Evolutionary conservation across 2,888 invertebrate species (phyloP).

Genomic region (Phengaris arion): DNA sequence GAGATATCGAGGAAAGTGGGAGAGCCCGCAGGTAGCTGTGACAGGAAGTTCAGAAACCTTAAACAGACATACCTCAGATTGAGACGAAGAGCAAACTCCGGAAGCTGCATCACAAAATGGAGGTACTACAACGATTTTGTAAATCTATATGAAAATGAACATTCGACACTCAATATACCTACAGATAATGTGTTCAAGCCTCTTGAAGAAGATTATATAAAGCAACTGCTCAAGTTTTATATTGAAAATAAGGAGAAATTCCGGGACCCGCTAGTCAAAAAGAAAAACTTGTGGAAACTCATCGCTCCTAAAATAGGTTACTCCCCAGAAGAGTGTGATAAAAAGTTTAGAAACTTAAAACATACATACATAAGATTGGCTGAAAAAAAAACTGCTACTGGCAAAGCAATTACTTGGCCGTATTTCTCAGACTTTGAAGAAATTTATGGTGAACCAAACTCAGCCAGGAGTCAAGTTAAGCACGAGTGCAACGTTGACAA

Average conservation of each 20-base stretch:
- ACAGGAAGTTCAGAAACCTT: slow-evolving; percentile 69
- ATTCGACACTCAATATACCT: slow-evolving; percentile 39
- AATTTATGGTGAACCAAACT: slow-evolving; percentile 54
- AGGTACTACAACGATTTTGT: slow-evolving; percentile 67
- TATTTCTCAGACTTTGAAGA: slow-evolving; percentile 65
- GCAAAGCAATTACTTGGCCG: slow-evolving; percentile 61
- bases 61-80: slow-evolving; percentile 68
- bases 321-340: slow-evolving; percentile 64
- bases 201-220: slow-evolving; percentile 59
- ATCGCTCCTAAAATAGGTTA: slow-evolving; percentile 57
- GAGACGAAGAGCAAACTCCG: slow-evolving; percentile 54
- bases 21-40: slow-evolving; percentile 56
- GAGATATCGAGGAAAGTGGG: slow-evolving; percentile 59
- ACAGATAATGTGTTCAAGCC: slow-evolving; percentile 42
- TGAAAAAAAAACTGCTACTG: slow-evolving; percentile 55
- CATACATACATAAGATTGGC: slow-evolving; percentile 66
- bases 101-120: slow-evolving; percentile 61
- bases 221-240: slow-evolving; percentile 61
- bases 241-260: slow-evolving; percentile 64
- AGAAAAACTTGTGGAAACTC: slow-evolving; percentile 60
- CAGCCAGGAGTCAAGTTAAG: slow-evolving; percentile 35
- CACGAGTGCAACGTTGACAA: slow-evolving; percentile 45
- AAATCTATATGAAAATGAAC: slow-evolving; percentile 50
- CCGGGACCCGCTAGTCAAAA: slow-evolving; percentile 59
- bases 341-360: slow-evolving; percentile 69